Base-by-base conservation (phyloP, 2,113 vertebrate genomes). In the Siniperca chuatsi region DNA sequence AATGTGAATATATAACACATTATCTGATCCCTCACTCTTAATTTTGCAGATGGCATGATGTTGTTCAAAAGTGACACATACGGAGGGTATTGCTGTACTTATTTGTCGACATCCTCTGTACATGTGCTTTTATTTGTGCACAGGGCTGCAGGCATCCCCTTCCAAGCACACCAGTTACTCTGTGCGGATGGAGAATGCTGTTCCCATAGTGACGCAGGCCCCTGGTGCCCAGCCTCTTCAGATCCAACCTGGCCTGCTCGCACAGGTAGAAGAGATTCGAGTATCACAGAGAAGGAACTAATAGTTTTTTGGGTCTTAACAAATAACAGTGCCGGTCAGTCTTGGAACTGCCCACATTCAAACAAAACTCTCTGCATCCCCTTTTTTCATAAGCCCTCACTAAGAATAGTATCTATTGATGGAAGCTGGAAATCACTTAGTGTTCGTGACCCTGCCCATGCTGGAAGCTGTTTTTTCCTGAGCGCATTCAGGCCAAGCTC, bases 161-260 rank as follows among this genome's bases (percentile, higher is more conserved):
- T 98, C 98, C 73, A 99, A 99, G 95, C 98, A 99, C 65, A 96
- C 97, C 67, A 97, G 98, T 89, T 99, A 99, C 93, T 99, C 98
- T 0, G 98, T 99, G 91, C 96, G 98, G 82, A 98, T 99, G 98
- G 98, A 99, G 90, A 99, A 98, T 1, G 97, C 98, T 0, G 98
- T 99, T 94, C 98, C 98, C 92, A 98, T 99, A 90, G 98, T 99
- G 94, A 99, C 98, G 29, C 98, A 99, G 91, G 97, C 98, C 87
- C 97, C 98, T 0, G 97, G 97, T 79, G 97, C 98, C 18, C 98
- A 98, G 90, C 97, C 98, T 85, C 96, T 99, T 84, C 98, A 99
- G 95, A 98, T 99, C 93, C 98, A 99, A 66, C 97, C 98, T 57
- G 97, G 98, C 79, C 97, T 99, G 69, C 97, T 99, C 0, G 96